Base-by-base conservation (phyloP, 2,888 invertebrate genomes). In the Scaptomyza parva region DNA sequence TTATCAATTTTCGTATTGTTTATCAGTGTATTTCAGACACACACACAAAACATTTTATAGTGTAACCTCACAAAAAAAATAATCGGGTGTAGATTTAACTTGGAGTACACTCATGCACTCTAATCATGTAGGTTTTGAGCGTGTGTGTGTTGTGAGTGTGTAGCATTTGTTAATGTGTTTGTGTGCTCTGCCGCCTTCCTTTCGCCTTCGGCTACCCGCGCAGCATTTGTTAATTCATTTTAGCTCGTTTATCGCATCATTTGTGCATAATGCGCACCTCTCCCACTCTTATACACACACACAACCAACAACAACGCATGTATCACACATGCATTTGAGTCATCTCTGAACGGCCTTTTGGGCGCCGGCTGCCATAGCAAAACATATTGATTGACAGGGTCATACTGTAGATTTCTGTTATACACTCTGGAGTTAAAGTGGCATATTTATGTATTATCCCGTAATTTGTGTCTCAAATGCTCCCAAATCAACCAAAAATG, bases 211-310 rank as follows among this genome's bases (percentile, higher is more conserved):
- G n/a, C 37, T 37, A 3, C 47, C 53, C 57, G 47, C 65, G 12
- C 52, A 41, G 55, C 57, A 65, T 65, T 81, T 76, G 57, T 70
- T 76, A 73, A 73, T 63, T 86, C 64, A 78, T 53, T 83, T 61
- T 35, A 72, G 61, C 70, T 78, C 57, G 65, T 86, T 84, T 76
- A 72, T 76, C 71, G 67, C 65, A 76, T 86, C 68, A 78, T 79
- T 64, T 55, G 53, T 74, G 73, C 87, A 76, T 65, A 61, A 80
- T 80, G 40, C 30, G 24, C 45, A 62, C 51, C 53, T 55, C 63
- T 43, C 35, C 8, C 28, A 28, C 17, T 6, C 22, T 4, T 20
- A 22, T 45, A 8, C 24, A 30, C 28, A 37, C 39, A 26, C 45
- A 7, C n/a, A n/a, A n/a, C n/a, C n/a, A n/a, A n/a, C n/a, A n/a